Evolutionary conservation across 1,140 invertebrate genomes (phyloP).

Genomic region (Bombus huntii): DNA sequence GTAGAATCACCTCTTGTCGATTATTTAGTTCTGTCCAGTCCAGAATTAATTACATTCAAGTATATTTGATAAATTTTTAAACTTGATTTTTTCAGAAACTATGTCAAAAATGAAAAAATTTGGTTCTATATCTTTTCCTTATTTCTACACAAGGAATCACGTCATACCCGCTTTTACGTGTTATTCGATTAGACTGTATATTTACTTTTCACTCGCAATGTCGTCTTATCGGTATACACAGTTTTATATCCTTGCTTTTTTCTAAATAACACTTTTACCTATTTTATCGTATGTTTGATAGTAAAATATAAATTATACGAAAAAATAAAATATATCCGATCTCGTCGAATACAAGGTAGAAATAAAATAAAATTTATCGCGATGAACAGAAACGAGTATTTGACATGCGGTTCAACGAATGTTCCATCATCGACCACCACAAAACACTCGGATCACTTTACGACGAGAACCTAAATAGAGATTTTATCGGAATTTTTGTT

Average conservation of each 20-base stretch:
- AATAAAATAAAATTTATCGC: not conserved
- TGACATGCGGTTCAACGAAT: not conserved
- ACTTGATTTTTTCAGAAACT: no score
- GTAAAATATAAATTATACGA: not conserved
- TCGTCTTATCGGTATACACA: not conserved
- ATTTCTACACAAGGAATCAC: no score
- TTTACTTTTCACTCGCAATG: no score
- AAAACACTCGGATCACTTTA: not conserved
- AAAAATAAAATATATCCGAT: not conserved
- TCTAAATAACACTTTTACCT: not conserved
- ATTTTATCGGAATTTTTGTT: conserved; percentile 1
- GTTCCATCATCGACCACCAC: not conserved
- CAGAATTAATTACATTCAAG: no score
- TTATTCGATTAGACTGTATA: no score
- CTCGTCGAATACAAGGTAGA: not conserved
- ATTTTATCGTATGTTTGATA: not conserved
- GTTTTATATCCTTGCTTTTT: not conserved
- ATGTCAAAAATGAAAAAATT: no score
- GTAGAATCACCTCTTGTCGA: no score
- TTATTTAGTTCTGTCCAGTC: no score
- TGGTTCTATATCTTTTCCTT: no score
- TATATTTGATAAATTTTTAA: no score
- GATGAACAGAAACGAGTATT: not conserved
- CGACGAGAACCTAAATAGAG: not conserved
- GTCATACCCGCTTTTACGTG: no score